phyloP scores from a whole-genome alignment of 2,888 invertebrate genomes.

The Pollenia labialis region DNA sequence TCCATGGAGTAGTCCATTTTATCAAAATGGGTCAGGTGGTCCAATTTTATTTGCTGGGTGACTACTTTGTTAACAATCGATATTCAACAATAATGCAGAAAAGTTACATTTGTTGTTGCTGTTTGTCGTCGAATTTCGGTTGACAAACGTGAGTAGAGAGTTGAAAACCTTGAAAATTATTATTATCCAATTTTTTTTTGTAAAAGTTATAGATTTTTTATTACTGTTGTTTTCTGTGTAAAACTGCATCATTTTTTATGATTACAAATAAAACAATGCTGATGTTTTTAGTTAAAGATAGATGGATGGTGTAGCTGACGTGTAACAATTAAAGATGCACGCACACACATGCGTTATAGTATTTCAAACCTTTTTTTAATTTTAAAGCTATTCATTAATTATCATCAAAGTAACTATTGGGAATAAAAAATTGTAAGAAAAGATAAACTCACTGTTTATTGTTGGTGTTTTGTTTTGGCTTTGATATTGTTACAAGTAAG shows the following conservation, averaged over 20 bases:
- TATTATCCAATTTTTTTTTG: conserved; percentile 35
- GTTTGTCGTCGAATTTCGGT: background rate
- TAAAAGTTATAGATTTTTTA: conserved; percentile 25
- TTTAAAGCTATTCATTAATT: background rate
- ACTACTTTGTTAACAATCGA: too few relatives aligned
- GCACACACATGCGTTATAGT: background rate
- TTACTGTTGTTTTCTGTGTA: background rate
- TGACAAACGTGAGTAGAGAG: conserved; percentile 44
- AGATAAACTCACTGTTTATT: too few relatives aligned
- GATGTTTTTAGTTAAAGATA: background rate
- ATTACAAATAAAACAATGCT: background rate
- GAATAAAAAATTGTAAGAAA: too few relatives aligned
- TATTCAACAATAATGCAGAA: background rate
- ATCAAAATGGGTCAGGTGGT: too few relatives aligned
- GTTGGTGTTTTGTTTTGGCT: too few relatives aligned
- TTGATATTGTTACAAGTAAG: too few relatives aligned
- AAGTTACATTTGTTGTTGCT: conserved; percentile 4
- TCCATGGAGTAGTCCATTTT: too few relatives aligned
- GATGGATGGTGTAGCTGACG: background rate
- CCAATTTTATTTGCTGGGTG: too few relatives aligned
- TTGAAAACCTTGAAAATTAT: conserved; percentile 57
- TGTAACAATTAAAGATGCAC: background rate
- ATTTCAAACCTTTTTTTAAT: background rate
- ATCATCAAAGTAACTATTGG: too few relatives aligned
- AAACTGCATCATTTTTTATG: conserved; percentile 22